Percentiles rank a stretch among this genome's conserved stretches.
phyloP scores from a whole-genome alignment of 1,140 invertebrate species.

The Aphelinus certus region DNA sequence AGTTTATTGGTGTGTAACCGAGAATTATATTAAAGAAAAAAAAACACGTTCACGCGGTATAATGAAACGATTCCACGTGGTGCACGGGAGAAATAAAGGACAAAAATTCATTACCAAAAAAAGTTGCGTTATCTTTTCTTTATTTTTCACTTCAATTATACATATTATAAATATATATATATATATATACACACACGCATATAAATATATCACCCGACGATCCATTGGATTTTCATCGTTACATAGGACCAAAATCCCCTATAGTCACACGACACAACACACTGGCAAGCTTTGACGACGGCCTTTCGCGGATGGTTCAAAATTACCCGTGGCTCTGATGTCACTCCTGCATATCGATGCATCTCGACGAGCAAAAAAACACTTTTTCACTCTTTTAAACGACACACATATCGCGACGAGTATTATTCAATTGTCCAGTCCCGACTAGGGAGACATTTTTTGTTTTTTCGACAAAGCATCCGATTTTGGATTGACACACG shows the following conservation, averaged over 20 bases:
- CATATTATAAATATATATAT: neutral
- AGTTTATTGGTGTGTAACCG: slow-evolving; percentile 50
- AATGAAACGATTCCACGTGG: slow-evolving; percentile 28
- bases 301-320: no score
- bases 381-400: no score
- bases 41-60: slow-evolving; percentile 42
- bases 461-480: no score
- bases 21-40: slow-evolving; percentile 53
- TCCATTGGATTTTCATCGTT: slow-evolving; percentile 24
- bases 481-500: no score
- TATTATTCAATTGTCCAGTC: no score
- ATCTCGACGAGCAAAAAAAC: no score
- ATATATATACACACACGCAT: neutral
- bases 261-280: slow-evolving; percentile 29
- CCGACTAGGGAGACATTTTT: no score
- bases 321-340: no score
- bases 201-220: no score
- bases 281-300: slow-evolving; percentile 36
- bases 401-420: no score
- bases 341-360: no score
- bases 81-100: slow-evolving; percentile 25
- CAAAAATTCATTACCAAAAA: slow-evolving; percentile 36
- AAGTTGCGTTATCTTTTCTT: slow-evolving; percentile 34
- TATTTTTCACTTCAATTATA: slow-evolving; percentile 35
- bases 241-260: slow-evolving; percentile 57